These are phyloP conservation scores for Daphoenositta chrysoptera DNA, from an alignment of 2,113 vertebrate species.

Conservation along the genomic window DNA sequence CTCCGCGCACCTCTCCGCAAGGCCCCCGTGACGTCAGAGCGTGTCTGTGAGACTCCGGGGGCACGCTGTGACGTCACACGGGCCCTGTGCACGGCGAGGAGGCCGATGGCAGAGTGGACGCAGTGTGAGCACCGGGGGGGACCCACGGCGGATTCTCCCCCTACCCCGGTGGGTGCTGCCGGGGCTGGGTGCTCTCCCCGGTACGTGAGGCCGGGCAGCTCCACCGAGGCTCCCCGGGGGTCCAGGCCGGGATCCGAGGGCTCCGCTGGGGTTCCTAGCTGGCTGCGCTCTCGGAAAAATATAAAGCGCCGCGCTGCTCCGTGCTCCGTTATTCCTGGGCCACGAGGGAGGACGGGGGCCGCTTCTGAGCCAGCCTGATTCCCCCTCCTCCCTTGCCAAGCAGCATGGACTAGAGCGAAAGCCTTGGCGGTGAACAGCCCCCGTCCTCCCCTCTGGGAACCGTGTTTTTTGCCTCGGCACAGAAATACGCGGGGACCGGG, in stretches of 20 bases:
- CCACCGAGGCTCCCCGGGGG: not conserved
- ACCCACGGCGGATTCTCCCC: not conserved
- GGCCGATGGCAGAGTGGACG: not conserved
- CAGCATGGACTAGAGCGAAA: not conserved
- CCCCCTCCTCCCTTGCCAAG: not conserved
- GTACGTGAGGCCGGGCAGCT: not conserved
- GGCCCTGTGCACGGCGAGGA: not conserved
- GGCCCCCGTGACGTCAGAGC: not conserved
- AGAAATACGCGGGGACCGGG: not conserved
- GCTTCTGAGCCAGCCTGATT: not conserved
- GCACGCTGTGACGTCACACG: not conserved
- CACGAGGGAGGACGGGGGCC: no score
- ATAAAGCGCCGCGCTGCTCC: accelerated
- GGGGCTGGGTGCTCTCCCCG: no score
- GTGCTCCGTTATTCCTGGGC: not conserved
- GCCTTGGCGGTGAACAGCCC: not conserved
- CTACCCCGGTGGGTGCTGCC: no score
- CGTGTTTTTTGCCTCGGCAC: accelerated
- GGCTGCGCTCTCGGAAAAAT: not conserved
- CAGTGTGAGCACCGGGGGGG: not conserved
- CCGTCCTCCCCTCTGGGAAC: not conserved
- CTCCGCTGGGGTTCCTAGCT: not conserved
- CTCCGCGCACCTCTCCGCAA: accelerated
- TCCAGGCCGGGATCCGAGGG: not conserved
- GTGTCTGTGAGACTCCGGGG: not conserved